Conservation (phyloP, 2,113 vertebrate genomes). For the Corydoras sp. region DNA sequence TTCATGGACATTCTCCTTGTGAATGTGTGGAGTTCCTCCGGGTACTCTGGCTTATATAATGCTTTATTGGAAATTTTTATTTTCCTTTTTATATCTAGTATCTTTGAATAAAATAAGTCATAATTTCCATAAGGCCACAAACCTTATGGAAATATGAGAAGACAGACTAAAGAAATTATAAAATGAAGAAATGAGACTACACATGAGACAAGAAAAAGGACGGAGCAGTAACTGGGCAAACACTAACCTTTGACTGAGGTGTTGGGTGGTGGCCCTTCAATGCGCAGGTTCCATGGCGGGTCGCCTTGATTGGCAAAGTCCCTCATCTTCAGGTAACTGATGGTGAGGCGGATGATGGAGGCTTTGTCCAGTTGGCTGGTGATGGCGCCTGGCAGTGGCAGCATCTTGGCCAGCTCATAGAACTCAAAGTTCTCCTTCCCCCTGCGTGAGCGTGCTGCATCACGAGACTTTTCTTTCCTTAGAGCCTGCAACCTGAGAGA, state of each 20-base stretch:
- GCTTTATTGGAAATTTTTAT: no score
- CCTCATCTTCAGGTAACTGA: conserved; percentile 99
- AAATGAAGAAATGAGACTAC: not conserved
- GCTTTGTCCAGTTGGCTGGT: conserved; percentile 98
- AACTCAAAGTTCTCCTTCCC: conserved; percentile 99
- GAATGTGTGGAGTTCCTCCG: no score
- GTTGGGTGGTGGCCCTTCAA: conserved; percentile 97
- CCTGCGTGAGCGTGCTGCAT: conserved; percentile 91
- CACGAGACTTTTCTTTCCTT: conserved; percentile 97
- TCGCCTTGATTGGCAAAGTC: conserved; percentile 98
- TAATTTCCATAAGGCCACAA: no score
- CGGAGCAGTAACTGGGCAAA: not conserved
- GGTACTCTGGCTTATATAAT: no score
- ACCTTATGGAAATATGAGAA: not conserved
- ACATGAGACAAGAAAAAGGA: not conserved
- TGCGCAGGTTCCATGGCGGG: conserved; percentile 94
- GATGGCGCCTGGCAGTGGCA: conserved; percentile 96
- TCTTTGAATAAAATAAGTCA: no score
- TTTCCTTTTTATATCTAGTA: no score
- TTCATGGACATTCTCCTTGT: no score
- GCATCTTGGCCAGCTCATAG: conserved; percentile 96
- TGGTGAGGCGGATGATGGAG: conserved; percentile 97
- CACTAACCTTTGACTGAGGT: conserved; percentile 95
- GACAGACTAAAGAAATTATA: not conserved
- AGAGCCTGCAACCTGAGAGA: conserved; percentile 91